Evolutionary conservation across 2,113 vertebrate species (phyloP).

Genomic region (Hylia prasina): DNA sequence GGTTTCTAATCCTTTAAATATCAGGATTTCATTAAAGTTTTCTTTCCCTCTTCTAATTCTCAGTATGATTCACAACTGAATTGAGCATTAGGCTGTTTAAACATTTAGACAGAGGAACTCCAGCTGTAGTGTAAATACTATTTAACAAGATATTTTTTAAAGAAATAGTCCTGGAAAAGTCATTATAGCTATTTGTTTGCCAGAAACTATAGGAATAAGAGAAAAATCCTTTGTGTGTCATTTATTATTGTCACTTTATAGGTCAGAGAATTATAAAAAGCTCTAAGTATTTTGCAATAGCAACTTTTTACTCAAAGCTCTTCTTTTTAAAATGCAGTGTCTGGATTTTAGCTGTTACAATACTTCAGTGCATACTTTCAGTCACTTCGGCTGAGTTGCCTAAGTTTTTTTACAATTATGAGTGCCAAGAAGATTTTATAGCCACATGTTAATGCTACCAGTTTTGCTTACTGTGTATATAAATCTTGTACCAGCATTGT

Average conservation of each 20-base stretch:
- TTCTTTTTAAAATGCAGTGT: not conserved
- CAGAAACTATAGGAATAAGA: slow-evolving; percentile 57
- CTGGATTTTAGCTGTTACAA: not conserved
- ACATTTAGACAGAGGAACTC: slow-evolving; percentile 18
- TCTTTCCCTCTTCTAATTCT: not conserved
- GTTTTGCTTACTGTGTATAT: slow-evolving; percentile 19
- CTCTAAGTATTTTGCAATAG: slow-evolving; percentile 49
- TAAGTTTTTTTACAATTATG: not conserved
- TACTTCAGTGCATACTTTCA: not conserved
- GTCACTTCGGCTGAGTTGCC: not conserved
- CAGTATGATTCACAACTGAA: slow-evolving; percentile 25
- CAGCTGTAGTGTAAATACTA: slow-evolving; percentile 32
- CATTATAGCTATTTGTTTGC: slow-evolving; percentile 38
- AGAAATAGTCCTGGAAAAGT: slow-evolving; percentile 49
- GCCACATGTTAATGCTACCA: not conserved
- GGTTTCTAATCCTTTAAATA: slow-evolving; percentile 13
- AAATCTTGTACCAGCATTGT: not conserved
- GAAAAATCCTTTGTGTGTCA: slow-evolving; percentile 39
- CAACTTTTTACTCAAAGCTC: not conserved
- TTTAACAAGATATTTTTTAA: slow-evolving; percentile 25
- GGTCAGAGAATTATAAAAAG: slow-evolving; percentile 56
- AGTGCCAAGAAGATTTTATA: slow-evolving; percentile 21
- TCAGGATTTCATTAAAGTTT: slow-evolving; percentile 16
- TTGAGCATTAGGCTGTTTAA: slow-evolving; percentile 11
- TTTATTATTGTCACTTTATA: slow-evolving; percentile 59